A percentile compares a stretch with the other conserved stretches of the same genome.
Conservation (phyloP, 1,140 invertebrate genomes). For the Protaetia brevitarsis region DNA sequence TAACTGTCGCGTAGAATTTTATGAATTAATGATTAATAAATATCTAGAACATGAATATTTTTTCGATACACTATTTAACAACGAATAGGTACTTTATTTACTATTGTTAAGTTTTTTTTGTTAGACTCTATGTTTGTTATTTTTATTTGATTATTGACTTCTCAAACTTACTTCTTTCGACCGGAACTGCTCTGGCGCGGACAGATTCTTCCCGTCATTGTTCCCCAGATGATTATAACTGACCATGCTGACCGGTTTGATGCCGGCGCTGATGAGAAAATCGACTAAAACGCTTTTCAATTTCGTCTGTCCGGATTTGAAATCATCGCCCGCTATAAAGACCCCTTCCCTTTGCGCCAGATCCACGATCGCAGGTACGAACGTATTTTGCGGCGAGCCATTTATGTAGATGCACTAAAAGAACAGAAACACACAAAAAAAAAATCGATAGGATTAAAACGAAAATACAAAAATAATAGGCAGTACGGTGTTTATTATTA, state of each 20-base stretch:
- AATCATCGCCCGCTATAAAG: conserved; percentile 91
- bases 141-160: too few species aligned
- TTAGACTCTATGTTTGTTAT: too few species aligned
- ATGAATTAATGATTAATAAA: too few species aligned
- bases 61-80: background rate
- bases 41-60: too few species aligned
- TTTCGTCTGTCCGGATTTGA: conserved; percentile 97
- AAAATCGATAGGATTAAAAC: background rate
- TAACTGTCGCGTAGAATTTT: too few species aligned
- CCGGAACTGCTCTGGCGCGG: conserved; percentile 85
- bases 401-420: conserved; percentile 77
- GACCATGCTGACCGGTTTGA: conserved; percentile 95
- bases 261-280: conserved; percentile 87
- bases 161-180: conserved; percentile 74
- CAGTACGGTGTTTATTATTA: too few species aligned
- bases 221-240: conserved; percentile 98
- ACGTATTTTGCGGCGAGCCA: conserved; percentile 95
- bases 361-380: conserved; percentile 86
- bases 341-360: conserved; percentile 74
- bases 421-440: background rate
- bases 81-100: too few species aligned
- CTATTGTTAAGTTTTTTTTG: too few species aligned
- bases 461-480: too few species aligned
- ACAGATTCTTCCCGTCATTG: conserved; percentile 96
- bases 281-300: conserved; percentile 96